Evolutionary conservation across 2,113 vertebrate species (phyloP).

Genomic region (Cercocebus atys): DNA sequence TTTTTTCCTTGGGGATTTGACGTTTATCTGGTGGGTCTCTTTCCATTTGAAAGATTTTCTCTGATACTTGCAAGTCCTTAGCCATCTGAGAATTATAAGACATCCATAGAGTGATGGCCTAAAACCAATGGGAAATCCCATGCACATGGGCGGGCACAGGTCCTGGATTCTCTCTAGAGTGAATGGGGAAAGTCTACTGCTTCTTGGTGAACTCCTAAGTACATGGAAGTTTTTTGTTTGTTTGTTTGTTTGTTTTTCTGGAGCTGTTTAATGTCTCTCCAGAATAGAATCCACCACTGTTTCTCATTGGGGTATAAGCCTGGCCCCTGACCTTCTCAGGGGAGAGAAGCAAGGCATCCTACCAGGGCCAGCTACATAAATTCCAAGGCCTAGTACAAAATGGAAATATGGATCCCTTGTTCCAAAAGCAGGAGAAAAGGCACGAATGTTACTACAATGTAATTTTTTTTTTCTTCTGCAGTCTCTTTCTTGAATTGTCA

Average conservation of each 20-base stretch:
- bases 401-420: background rate
- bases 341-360: background rate
- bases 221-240: background rate
- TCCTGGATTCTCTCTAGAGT: background rate
- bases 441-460: background rate
- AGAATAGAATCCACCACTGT: background rate
- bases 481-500: background rate
- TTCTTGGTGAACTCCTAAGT: background rate
- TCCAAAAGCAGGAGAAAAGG: background rate
- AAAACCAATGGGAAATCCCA: background rate
- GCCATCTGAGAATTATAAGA: background rate
- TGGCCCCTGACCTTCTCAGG: background rate
- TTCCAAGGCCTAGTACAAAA: background rate
- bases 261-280: background rate
- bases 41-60: background rate
- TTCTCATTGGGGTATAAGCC: background rate
- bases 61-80: background rate
- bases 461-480: background rate
- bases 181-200: background rate
- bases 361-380: background rate
- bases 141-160: accelerated
- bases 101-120: background rate
- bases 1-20: background rate
- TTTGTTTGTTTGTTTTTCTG: no score
- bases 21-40: background rate